Percentiles rank a stretch among this genome's conserved stretches.
phyloP scores from a whole-genome alignment of 2,888 invertebrate genomes.

The Carterocephalus palaemon region DNA sequence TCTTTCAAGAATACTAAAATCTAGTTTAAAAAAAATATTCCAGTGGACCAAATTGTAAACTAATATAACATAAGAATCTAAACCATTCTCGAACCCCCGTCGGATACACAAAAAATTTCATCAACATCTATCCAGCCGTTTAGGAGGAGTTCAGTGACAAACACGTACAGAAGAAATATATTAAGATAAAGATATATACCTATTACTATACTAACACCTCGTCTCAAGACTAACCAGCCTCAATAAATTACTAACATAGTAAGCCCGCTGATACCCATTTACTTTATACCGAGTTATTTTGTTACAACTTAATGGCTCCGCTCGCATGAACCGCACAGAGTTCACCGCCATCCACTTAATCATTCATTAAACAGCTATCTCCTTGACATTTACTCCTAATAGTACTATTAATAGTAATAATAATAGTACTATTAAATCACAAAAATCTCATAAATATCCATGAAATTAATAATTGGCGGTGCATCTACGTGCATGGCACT shows the following conservation, averaged over 20 bases:
- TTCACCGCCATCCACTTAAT: background rate
- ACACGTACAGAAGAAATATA: no score
- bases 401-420: slow-evolving; percentile 20
- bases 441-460: slow-evolving; percentile 27
- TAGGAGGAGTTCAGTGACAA: no score
- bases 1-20: no score
- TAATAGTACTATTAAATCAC: slow-evolving; percentile 29
- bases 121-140: no score
- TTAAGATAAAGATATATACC: no score
- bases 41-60: no score
- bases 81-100: no score
- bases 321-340: background rate
- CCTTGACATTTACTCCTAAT: slow-evolving; percentile 8
- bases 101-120: no score
- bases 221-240: background rate
- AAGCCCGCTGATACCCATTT: background rate
- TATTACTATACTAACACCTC: no score
- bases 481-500: no score
- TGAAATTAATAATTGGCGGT: background rate
- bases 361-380: background rate
- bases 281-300: background rate
- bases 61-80: no score
- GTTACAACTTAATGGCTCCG: background rate
- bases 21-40: no score
- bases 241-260: background rate